Conservation (phyloP, 2,113 vertebrate genomes). For the Pachypanchax playfairii region DNA sequence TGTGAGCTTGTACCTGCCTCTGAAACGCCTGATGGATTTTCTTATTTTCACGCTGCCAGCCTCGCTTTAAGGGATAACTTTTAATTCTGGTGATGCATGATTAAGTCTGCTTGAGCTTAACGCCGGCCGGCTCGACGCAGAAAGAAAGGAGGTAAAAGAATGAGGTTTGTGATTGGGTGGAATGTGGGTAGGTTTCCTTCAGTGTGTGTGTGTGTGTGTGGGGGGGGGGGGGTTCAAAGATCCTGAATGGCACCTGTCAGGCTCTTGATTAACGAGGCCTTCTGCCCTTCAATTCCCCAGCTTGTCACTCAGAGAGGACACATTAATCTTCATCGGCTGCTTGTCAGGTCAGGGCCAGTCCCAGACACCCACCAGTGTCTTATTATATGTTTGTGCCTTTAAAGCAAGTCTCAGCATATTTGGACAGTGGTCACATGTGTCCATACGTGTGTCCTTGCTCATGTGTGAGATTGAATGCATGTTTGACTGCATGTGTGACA, state of each 20-base stretch:
- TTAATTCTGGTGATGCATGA: conserved; percentile 93
- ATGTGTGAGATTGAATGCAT: conserved; percentile 36
- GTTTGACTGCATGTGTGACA: conserved; percentile 37
- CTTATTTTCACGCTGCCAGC: conserved; percentile 90
- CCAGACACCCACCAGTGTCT: conserved; percentile 64
- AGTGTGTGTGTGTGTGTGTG: conserved; percentile 39
- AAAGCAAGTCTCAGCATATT: conserved; percentile 34
- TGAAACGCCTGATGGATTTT: conserved; percentile 93
- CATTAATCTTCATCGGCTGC: conserved; percentile 98
- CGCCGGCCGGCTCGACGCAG: conserved; percentile 40
- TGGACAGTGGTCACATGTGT: conserved; percentile 18
- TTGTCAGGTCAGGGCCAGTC: conserved; percentile 89
- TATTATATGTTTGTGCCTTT: conserved; percentile 40
- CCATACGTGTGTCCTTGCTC: conserved; percentile 26
- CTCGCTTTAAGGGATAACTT: conserved; percentile 90
- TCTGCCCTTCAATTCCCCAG: conserved; percentile 89
- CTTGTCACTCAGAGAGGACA: conserved; percentile 97
- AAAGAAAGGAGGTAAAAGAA: conserved; percentile 34
- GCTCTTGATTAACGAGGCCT: conserved; percentile 97
- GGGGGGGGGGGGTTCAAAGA: conserved; percentile 71
- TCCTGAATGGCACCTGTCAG: conserved; percentile 99
- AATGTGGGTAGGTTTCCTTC: conserved; percentile 41
- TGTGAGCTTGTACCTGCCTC: conserved; percentile 77
- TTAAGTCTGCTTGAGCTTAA: conserved; percentile 90
- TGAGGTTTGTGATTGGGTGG: conserved; percentile 22